Base-by-base conservation (phyloP, 2,113 vertebrate genomes). In the Euleptes europaea region DNA sequence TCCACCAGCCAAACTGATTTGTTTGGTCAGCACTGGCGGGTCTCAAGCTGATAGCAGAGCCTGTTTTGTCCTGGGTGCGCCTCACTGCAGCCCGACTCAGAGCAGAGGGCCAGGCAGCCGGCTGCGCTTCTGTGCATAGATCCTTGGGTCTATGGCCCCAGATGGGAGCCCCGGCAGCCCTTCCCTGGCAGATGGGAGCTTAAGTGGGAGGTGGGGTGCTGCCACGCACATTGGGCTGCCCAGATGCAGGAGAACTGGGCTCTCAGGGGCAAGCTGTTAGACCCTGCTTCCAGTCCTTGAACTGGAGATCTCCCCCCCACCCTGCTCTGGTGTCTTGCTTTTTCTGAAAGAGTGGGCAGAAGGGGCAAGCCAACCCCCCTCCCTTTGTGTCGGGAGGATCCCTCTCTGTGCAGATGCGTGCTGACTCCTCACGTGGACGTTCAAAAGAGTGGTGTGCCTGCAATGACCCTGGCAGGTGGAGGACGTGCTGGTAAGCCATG, bases 51-150 rank as follows among this genome's bases (percentile, higher is more conserved):
- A 65, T 71, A 75, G 71, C 75, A 57, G 77, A 44, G 69, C 67
- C 72, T 82, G 88, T 84, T 85, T 54, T 87, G 80, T 75, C 82
- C 90, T 80, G 1, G 2, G 42, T 63, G 23, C 17, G 78, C n/a
- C 67, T 71, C 84, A 76, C 78, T 71, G 40, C 67, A 84, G 69
- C 84, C 80, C n/a, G 19, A 2, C 86, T 73, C 51, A 38, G 15
- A 14, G 1, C 26, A 17, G 72, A n/a, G 14, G 47, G 4, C 15
- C 42, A 13, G 73, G 17, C 33, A n/a, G 4, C 14, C 1, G 15
- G 13, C 44, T 33, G 28, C 13, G 11, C 72, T 23, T 6, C 38
- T 4, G 13, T 3, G 42, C 28, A n/a, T n/a, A n/a, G n/a, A n/a
- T n/a, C n/a, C n/a, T n/a, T 9, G 60, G 60, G 2, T 7, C 60